Evolutionary conservation across 2,797 vertebrate genomes (phyloP), one percentile per base, ranked within the genome.

Genomic region (Naso thynnoides): DNA sequence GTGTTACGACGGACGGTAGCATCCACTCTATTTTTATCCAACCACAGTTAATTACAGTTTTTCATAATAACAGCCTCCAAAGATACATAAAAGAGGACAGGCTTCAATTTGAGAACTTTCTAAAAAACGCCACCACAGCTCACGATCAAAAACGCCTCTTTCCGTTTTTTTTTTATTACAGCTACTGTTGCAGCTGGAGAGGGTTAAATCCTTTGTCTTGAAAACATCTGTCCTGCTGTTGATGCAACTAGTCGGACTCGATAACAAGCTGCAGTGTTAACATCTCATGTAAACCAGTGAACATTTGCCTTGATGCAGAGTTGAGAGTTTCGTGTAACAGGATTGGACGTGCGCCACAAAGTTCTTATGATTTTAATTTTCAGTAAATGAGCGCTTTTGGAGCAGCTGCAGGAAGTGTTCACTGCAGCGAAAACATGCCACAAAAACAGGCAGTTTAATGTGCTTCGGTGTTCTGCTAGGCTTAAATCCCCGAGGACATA

Each of bases 181-280:
- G 61, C 68, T 36, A 16, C 41, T 68, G 76, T 69, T 75, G 79
- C 83, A 88, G 73, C 75, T 86, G 85, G 81, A 87, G 53, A 64
- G 73, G 78, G 77, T 89, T 83, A 79, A 89, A 80, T 91, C 90
- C 91, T 93, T 94, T 94, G 92, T 93, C 90, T 88, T 85, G 71
- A 77, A n/a, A 87, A 94, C 93, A 93, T 93, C 92, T 93, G 92
- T 86, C 86, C 89, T 81, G 86, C 82, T 86, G 86, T 84, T 79
- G 78, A 60, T 84, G 81, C 83, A 86, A 45, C 77, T 59, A 76
- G 70, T 72, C 54, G 18, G 66, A 55, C 47, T 74, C 29, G 8
- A 53, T 26, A 44, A 54, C 0, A 59, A 41, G 47, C 55, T 59
- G 47, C 69, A 61, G 1, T 3, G 19, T 71, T 64, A 66, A 67